A percentile compares a stretch with the other conserved stretches of the same genome.
These are phyloP conservation scores for Tachystola acroxantha DNA, from an alignment of 2,888 invertebrate genomes.

Conservation along the genomic window DNA sequence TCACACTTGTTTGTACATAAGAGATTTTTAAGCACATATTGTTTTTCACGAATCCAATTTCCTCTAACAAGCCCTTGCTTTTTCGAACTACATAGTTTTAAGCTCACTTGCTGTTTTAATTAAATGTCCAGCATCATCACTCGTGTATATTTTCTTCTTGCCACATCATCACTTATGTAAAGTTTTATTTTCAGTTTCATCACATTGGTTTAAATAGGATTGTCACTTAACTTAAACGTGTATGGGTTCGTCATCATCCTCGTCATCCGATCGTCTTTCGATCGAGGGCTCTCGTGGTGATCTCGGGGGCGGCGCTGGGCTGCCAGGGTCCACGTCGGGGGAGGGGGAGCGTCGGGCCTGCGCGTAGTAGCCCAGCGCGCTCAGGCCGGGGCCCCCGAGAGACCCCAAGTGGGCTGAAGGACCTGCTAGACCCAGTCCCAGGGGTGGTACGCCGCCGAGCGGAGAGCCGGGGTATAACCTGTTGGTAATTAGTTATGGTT, in stretches of 20 bases:
- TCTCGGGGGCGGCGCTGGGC: conserved; percentile 71
- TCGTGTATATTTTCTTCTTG: too few species aligned
- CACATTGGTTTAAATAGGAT: background rate
- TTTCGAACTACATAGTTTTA: too few species aligned
- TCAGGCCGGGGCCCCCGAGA: conserved; percentile 83
- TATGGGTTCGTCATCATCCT: conserved; percentile 81
- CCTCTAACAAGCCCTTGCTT: too few species aligned
- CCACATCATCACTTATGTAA: background rate
- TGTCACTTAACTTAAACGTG: conserved; percentile 67
- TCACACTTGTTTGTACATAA: conserved; percentile 14
- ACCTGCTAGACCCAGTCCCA: conserved; percentile 81
- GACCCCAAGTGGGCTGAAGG: conserved; percentile 83
- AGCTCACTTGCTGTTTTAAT: too few species aligned
- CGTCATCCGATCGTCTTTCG: conserved; percentile 66
- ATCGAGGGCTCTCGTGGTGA: conserved; percentile 58
- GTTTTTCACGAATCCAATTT: conserved; percentile 1
- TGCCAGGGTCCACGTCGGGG: conserved; percentile 79
- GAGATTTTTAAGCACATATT: conserved; percentile 9
- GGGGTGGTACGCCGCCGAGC: conserved; percentile 73
- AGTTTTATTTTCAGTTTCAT: background rate
- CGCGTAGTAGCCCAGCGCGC: conserved; percentile 72
- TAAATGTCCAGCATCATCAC: too few species aligned
- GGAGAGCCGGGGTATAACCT: conserved; percentile 80
- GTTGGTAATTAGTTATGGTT: conserved; percentile 20
- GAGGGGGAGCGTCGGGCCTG: conserved; percentile 68